Base-by-base conservation (phyloP, 2,888 invertebrate species). In the Prenolepis imparis region DNA sequence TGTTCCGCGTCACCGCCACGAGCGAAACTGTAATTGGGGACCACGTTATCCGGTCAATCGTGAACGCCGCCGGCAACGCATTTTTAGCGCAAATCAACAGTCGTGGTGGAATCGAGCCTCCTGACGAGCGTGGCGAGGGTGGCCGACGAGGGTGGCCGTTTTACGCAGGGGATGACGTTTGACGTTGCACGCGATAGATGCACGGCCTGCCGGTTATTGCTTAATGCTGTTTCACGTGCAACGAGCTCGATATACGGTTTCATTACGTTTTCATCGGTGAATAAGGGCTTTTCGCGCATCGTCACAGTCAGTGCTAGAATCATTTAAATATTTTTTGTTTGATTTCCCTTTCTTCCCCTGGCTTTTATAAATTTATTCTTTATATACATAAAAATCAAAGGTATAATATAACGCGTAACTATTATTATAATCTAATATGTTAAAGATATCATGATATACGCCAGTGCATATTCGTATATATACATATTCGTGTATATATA, bases 201-300 rank as follows among this genome's bases (percentile, higher is more conserved):
- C 90, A 92, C 91, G 90, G 90, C 86, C 90, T 91, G 93, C 91
- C 90, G 92, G 91, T 92, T 91, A 92, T 92, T 91, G 91, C 91
- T 92, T 91, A 91, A 92, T 90, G 90, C 88, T 88, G 90, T 91
- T 93, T 92, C 91, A 90, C 88, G 90, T 70, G 57, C 77, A 67
- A 11, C 83, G 77, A 77, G 63, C 70, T 21, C 78, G n/a, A 44
- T 57, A 57, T 59, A 70, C 66, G 66, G 64, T 77, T 64, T 75
- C 74, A 64, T 74, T 75, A 70, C 63, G 63, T 64, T 81, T 39
- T 73, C 52, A 48, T 39, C 21, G n/a, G 21, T 18, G 55, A 21
- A 32, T 70, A 70, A 48, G 24, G 36, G 21, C 24, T 70, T 78
- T 48, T 61, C 24, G n/a, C 41, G 55, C 59, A 72, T 44, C 57